phyloP scores from a whole-genome alignment of 2,113 vertebrate genomes.

The Ageneiosus marmoratus region DNA sequence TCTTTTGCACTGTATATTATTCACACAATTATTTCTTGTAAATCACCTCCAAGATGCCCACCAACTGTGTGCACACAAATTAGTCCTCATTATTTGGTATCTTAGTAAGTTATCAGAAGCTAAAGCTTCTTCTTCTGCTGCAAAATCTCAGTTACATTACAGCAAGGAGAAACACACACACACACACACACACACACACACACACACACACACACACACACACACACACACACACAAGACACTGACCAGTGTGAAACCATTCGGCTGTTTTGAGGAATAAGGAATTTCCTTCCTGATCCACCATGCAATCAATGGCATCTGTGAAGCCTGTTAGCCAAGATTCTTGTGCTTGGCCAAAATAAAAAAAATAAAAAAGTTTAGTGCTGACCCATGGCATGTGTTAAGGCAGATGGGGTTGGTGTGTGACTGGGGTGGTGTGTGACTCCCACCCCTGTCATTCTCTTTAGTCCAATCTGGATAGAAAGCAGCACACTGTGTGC shows the following conservation, averaged over 20 bases:
- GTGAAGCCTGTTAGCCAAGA: conserved; percentile 60
- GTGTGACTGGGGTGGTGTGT: conserved; percentile 50
- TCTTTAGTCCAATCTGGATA: background rate
- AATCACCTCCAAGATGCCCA: background rate
- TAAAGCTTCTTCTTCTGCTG: background rate
- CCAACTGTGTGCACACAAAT: background rate
- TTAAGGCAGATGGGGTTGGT: conserved; percentile 40
- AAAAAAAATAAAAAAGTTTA: conserved; percentile 18
- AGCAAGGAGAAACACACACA: conserved; percentile 5
- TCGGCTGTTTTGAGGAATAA: conserved; percentile 47
- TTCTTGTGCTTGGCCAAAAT: conserved; percentile 42
- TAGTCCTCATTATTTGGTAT: background rate
- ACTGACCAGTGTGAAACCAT: conserved; percentile 27
- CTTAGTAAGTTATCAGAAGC: background rate
- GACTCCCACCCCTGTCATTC: conserved; percentile 40
- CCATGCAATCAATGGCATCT: conserved; percentile 67
- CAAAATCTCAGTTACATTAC: background rate
- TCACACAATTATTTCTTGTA: background rate
- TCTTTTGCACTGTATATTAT: background rate
- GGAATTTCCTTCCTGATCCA: conserved; percentile 69
- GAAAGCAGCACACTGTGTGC: background rate
- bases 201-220: conserved; percentile 9
- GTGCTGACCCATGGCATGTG: conserved; percentile 28
- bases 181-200: conserved; percentile 5
- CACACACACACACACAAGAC: conserved; percentile 11